Percentiles rank a stretch among this genome's conserved stretches.
These are phyloP conservation scores for Nephrotoma flavescens DNA, from an alignment of 2,888 invertebrate species.

Conservation along the genomic window DNA sequence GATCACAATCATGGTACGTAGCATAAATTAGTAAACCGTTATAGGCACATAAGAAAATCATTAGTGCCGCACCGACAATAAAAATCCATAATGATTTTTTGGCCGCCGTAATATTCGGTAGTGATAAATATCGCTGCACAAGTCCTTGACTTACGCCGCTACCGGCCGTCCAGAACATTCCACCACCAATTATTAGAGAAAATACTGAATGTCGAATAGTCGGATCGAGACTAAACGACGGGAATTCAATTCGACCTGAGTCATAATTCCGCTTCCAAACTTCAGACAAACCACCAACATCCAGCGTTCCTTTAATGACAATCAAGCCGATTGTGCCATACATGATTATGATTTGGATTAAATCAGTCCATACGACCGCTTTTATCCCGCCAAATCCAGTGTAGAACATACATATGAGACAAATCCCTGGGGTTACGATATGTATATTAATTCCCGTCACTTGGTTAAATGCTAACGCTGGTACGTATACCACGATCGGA, in stretches of 20 bases:
- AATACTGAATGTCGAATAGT: background rate
- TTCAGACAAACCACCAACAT: constrained; percentile 26
- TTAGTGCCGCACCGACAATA: background rate
- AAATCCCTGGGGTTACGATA: background rate
- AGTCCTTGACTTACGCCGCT: constrained; percentile 71
- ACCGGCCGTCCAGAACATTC: constrained; percentile 51
- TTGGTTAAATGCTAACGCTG: background rate
- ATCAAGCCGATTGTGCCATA: constrained; percentile 21
- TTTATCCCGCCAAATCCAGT: background rate
- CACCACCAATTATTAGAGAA: background rate
- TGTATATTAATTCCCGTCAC: background rate
- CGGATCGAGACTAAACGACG: background rate
- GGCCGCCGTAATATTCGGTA: constrained; percentile 29
- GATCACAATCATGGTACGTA: constrained; percentile 61
- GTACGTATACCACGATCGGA: background rate
- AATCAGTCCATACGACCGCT: background rate
- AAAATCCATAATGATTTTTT: background rate
- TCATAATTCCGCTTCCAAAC: background rate
- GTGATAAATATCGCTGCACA: constrained; percentile 67
- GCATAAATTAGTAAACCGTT: constrained; percentile 31
- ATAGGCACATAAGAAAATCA: background rate
- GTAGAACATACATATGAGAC: background rate
- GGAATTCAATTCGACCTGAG: background rate
- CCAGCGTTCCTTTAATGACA: background rate
- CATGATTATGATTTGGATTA: constrained; percentile 46